Conservation (phyloP, 2,888 invertebrate species). For the Halictus quadricinctus region DNA sequence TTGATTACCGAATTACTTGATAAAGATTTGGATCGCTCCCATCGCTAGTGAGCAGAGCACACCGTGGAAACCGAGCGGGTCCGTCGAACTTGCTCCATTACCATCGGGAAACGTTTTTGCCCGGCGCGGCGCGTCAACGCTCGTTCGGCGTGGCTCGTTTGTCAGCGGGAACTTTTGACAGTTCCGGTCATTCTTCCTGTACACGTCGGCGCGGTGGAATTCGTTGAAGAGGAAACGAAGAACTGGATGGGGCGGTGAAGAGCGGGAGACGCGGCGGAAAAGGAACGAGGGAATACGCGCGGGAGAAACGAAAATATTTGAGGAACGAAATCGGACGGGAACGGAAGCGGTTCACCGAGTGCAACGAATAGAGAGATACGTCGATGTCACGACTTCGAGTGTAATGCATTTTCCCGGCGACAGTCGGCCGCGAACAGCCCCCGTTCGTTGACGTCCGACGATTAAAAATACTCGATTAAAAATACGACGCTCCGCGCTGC, state of each 20-base stretch:
- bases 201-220: conserved; percentile 13
- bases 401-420: background rate
- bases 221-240: conserved; percentile 10
- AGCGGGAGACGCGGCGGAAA: background rate
- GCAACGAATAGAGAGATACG: background rate
- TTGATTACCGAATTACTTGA: background rate
- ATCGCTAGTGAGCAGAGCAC: background rate
- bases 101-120: conserved; percentile 46
- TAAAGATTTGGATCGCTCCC: background rate
- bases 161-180: conserved; percentile 43
- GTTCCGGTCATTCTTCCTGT: conserved; percentile 28
- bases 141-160: conserved; percentile 36
- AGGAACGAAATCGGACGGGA: background rate
- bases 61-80: background rate
- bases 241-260: background rate
- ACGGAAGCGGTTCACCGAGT: conserved; percentile 22
- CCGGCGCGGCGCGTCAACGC: conserved; percentile 9
- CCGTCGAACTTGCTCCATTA: conserved; percentile 41
- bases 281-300: background rate
- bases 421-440: background rate
- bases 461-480: conserved; percentile 31
- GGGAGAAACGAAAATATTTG: conserved; percentile 31
- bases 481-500: background rate
- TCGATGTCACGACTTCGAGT: background rate
- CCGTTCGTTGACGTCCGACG: conserved; percentile 2